Base-by-base conservation (phyloP, 2,797 vertebrate genomes). In the Gadopsis marmoratus region DNA sequence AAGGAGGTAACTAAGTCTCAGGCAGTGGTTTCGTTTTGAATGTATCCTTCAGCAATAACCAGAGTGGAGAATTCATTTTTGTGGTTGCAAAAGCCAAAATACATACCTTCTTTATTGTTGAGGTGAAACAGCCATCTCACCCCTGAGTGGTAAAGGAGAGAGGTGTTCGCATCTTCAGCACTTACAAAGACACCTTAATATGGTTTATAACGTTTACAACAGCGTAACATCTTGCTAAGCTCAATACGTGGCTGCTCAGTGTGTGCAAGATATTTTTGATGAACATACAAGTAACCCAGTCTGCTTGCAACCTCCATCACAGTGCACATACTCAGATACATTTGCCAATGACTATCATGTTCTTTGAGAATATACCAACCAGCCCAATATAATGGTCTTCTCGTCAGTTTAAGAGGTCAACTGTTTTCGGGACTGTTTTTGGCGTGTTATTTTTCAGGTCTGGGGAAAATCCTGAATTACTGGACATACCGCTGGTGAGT, bases 111-210 rank as follows among this genome's bases (percentile, higher is more conserved):
- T 71, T 51, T 35, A 37, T 29, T 48, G 71, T n/a, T 66, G 54
- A 65, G 59, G 31, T 61, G 41, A 75, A 48, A 56, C n/a, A 43
- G 41, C 26, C 50, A 41, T 54, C 31, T 74, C 54, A 70, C 19
- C 53, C 59, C 16, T 17, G 7, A 58, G n/a, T 51, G 17, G 11
- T n/a, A 39, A 53, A 41, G 31, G 29, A 47, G 55, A 21, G 10
- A 37, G 17, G 4, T 39, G 5, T 31, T 77, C 19, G 41, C 59
- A 62, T 39, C 13, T 70, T 31, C 13, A 62, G 37, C 55, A 39
- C 31, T n/a, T 9, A 35, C 7, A 59, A 41, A 48, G 16, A 67
- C 23, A 53, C 8, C 7, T 63, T 19, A 4, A 39, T 43, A 35
- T 29, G 23, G 17, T 60, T 23, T n/a, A 37, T 37, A 45, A 26